A percentile compares a stretch with the other conserved stretches of the same genome.
Conservation (phyloP, 2,888 invertebrate species). For the Willowsia nigromaculata region DNA sequence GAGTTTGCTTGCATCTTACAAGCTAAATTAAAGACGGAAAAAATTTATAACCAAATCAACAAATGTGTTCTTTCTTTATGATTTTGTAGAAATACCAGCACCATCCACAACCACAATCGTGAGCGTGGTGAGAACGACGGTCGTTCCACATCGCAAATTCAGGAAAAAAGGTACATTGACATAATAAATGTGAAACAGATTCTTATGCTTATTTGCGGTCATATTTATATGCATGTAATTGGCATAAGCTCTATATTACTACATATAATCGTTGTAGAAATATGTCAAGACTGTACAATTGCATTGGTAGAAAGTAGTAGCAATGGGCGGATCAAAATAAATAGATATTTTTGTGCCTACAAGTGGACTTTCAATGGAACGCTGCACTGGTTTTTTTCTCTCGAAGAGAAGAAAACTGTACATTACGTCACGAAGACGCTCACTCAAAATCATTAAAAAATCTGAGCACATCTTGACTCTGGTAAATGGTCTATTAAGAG, state of each 20-base stretch:
- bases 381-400: conserved; percentile 47
- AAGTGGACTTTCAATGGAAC: not conserved
- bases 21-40: too few relatives aligned
- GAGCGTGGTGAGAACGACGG: conserved; percentile 45
- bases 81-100: conserved; percentile 89
- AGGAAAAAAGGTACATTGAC: conserved; percentile 53
- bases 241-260: too few relatives aligned
- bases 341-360: not conserved
- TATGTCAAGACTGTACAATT: not conserved
- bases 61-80: conserved; percentile 62
- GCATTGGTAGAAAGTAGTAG: not conserved
- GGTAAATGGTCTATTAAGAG: conserved; percentile 61
- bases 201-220: not conserved
- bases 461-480: conserved; percentile 60
- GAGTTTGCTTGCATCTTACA: not conserved
- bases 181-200: not conserved
- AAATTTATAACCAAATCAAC: too few relatives aligned
- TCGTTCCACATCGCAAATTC: conserved; percentile 43
- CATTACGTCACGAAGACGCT: conserved; percentile 17
- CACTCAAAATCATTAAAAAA: conserved; percentile 57
- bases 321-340: not conserved
- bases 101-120: conserved; percentile 86
- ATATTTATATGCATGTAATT: not conserved
- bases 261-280: too few relatives aligned
- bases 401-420: not conserved